Conservation (phyloP, 2,113 vertebrate genomes). For the Gorsachius goisagi region DNA sequence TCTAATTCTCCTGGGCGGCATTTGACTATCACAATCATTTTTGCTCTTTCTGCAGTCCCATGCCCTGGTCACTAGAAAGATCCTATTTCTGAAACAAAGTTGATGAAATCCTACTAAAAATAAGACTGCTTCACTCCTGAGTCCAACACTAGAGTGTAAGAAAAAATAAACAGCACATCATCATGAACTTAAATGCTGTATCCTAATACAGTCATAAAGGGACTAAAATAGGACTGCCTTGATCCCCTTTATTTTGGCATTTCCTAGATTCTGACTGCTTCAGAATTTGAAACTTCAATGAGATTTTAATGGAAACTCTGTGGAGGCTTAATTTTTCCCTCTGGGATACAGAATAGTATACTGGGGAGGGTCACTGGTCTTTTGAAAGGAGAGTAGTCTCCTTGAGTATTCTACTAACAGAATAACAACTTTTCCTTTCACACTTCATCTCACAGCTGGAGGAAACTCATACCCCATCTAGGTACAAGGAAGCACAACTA, state of each 20-base stretch:
- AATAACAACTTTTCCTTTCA: background rate
- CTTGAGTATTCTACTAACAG: background rate
- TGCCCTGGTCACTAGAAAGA: background rate
- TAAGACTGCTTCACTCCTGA: background rate
- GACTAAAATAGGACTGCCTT: background rate
- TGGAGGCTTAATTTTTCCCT: background rate
- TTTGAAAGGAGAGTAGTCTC: background rate
- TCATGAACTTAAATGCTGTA: background rate
- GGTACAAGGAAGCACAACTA: background rate
- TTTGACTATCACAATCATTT: background rate
- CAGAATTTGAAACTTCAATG: background rate
- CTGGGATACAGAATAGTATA: background rate
- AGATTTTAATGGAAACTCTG: background rate
- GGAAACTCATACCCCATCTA: background rate
- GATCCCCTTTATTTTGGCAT: background rate
- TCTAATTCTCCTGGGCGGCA: background rate
- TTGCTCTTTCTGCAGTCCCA: background rate
- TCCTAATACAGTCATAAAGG: background rate
- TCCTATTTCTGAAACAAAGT: background rate
- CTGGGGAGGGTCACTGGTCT: background rate
- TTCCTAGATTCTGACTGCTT: background rate
- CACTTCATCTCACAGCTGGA: background rate
- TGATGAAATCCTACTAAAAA: background rate
- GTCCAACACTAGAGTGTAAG: background rate
- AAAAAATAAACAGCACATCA: background rate